Base-by-base conservation (phyloP, 2,888 invertebrate genomes). In the Temnothorax unifasciatus region DNA sequence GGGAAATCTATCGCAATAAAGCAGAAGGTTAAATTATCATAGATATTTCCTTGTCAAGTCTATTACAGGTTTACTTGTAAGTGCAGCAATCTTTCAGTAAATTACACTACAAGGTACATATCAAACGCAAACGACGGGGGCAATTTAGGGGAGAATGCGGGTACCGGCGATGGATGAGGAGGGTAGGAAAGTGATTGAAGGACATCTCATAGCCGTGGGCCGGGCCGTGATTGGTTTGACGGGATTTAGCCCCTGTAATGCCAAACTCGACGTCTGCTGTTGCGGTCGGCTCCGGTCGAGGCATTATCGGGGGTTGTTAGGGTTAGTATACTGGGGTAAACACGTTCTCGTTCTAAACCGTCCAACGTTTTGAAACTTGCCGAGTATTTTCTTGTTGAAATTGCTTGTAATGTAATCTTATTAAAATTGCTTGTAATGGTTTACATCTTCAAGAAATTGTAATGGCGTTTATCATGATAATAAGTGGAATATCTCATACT, bases 191-290 rank as follows among this genome's bases (percentile, higher is more conserved):
- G 38, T 79, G 63, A 76, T 81, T 59, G 73, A 71, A 83, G 87
- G 86, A 54, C n/a, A 34, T 21, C 74, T 63, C 57, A 57, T 61
- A 50, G 77, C 38, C 64, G n/a, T 82, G 87, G 64, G 57, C 73
- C 82, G 79, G 59, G 44, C 57, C 68, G 77, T 79, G 90, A 91
- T 88, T 86, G 87, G 89, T 90, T 91, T 90, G 88, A 89, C 87
- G 84, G 89, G 91, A 90, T 90, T 90, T 88, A 89, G 85, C 68
- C 79, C 85, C 82, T 85, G 87, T 90, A 89, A 90, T 87, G 86
- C 85, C 88, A 85, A 87, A 87, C 90, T 87, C 86, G 86, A 84
- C 87, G 87, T 86, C 87, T 87, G 89, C 66, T 91, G 88, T 90
- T 89, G 90, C 85, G 88, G 90, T 90, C 84, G 86, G 85, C 87